Base-by-base conservation (phyloP, 2,797 vertebrate species). In the Danio albolineatus region DNA sequence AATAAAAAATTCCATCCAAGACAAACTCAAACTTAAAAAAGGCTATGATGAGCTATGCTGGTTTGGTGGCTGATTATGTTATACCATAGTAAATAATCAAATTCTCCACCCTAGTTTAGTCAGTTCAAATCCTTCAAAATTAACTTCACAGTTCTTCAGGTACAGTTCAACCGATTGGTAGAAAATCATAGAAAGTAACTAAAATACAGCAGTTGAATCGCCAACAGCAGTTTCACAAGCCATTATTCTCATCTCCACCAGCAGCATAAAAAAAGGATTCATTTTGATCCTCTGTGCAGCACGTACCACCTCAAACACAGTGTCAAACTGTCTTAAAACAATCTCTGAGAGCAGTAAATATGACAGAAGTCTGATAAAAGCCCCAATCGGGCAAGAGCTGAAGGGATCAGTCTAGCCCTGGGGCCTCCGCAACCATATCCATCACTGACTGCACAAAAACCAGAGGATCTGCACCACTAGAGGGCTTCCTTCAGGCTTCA, bases 231-330 rank as follows among this genome's bases (percentile, higher is more conserved):
- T 71, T 84, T 59, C 80, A 56, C 64, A 74, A 78, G 80, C 61
- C 73, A 77, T 78, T 59, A 43, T 66, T 78, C 64, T 77, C 13
- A 64, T 84, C 70, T 75, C 51, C 80, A 49, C 19, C 73, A 78
- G 28, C 28, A 28, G 28, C 28, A 28, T 3, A 28, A 28, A n/a
- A 10, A 56, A 38, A 21, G 70, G 69, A 46, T 39, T n/a, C 17
- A 17, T 69, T 60, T 66, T 81, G 65, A 78, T 79, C 66, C 69
- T 38, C 49, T 9, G 10, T 44, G 39, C 13, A 5, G 21, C 44
- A 28, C 3, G 28, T n/a, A 65, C 62, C 60, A 60, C 49, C 36
- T 76, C 28, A 10, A 69, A 69, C 48, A 69, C 28, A 9, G 49
- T 54, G 67, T 54, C 53, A 53, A 70, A 53, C 53, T 17, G 10